Evolutionary conservation across 2,113 vertebrate species (phyloP).

Genomic region (Centropristis striata): DNA sequence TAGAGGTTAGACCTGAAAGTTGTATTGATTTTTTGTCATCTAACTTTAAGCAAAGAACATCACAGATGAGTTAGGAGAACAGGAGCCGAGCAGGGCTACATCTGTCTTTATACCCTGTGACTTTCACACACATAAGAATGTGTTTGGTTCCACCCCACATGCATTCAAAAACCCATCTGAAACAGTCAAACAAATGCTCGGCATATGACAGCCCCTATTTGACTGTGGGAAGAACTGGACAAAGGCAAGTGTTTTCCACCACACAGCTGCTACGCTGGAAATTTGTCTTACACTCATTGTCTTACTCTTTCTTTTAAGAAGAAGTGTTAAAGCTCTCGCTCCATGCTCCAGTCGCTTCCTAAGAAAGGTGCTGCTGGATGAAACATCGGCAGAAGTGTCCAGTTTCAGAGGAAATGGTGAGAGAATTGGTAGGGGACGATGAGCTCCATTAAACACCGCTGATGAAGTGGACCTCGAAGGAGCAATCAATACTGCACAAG

Average conservation of each 20-base stretch:
- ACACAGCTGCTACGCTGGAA: slow-evolving; percentile 70
- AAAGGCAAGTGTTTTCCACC: slow-evolving; percentile 54
- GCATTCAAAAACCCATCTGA: slow-evolving; percentile 70
- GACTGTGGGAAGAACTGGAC: slow-evolving; percentile 51
- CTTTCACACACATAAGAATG: slow-evolving; percentile 63
- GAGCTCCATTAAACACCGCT: slow-evolving; percentile 88
- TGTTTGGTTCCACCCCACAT: slow-evolving; percentile 70
- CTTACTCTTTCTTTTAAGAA: slow-evolving; percentile 35
- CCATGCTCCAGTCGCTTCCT: slow-evolving; percentile 83
- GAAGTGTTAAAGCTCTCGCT: slow-evolving; percentile 74
- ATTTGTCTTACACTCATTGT: slow-evolving; percentile 49
- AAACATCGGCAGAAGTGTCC: slow-evolving; percentile 82
- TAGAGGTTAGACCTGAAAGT: no score
- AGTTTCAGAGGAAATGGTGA: slow-evolving; percentile 86
- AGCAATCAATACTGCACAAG: slow-evolving; percentile 35
- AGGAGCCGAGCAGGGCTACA: slow-evolving; percentile 8
- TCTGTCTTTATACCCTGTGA: slow-evolving; percentile 54
- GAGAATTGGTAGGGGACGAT: slow-evolving; percentile 76
- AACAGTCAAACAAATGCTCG: slow-evolving; percentile 64
- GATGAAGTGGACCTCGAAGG: slow-evolving; percentile 62
- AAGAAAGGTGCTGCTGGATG: slow-evolving; percentile 86
- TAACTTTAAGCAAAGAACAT: no score
- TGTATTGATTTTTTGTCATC: no score
- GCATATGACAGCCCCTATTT: slow-evolving; percentile 75
- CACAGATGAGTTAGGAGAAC: slow-evolving; percentile 18